These are phyloP conservation scores for Chloropsis hardwickii DNA, from an alignment of 2,113 vertebrate genomes.

Conservation along the genomic window DNA sequence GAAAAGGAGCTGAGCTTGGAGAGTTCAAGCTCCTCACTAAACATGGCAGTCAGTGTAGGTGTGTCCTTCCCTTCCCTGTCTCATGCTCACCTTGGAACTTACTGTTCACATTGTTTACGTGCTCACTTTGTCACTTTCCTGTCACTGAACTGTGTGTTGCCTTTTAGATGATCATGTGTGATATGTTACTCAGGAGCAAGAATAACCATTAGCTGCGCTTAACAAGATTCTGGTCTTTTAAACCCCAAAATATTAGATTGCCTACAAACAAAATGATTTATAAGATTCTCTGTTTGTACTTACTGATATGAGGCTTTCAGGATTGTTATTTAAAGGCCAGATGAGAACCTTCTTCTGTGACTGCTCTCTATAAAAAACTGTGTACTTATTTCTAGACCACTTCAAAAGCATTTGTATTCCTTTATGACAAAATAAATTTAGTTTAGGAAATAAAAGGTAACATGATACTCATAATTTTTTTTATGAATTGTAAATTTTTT, in stretches of 20 bases:
- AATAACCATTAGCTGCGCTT: neutral
- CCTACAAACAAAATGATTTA: neutral
- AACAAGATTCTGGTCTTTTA: neutral
- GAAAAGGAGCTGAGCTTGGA: neutral
- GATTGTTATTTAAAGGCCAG: neutral
- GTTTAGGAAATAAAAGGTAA: neutral
- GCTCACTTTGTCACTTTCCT: neutral
- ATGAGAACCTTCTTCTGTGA: neutral
- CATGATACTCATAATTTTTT: neutral
- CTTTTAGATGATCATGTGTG: neutral
- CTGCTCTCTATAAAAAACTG: neutral
- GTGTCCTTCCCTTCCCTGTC: neutral
- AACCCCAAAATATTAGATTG: neutral
- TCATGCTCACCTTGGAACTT: neutral
- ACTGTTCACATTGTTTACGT: neutral
- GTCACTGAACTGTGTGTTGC: neutral
- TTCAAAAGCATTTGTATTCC: neutral
- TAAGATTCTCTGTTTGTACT: neutral
- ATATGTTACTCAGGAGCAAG: neutral
- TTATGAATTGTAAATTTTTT: neutral
- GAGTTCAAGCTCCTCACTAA: neutral
- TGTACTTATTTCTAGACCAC: neutral
- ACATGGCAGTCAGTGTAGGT: rapidly evolving
- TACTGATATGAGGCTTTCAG: neutral
- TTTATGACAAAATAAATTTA: neutral